Conservation (phyloP, 1,140 invertebrate species). For the Phenacoccus solenopsis region DNA sequence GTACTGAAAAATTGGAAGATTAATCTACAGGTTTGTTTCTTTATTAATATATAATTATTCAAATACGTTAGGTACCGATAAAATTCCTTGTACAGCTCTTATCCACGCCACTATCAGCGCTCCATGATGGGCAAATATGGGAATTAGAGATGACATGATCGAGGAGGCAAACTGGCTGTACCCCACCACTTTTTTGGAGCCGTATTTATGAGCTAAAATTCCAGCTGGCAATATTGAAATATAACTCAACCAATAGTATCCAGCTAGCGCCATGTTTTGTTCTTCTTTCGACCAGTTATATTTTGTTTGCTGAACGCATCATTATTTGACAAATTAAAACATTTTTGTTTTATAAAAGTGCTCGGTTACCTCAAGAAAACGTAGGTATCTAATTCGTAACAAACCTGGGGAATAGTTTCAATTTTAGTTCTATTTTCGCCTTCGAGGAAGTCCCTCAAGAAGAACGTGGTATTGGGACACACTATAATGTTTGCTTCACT, state of each 20-base stretch:
- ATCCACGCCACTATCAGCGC: slow-evolving; percentile 45
- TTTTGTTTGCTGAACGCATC: neutral
- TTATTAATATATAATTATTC: neutral
- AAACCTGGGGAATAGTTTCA: too few relatives aligned
- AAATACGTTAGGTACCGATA: slow-evolving; percentile 41
- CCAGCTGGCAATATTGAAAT: slow-evolving; percentile 47
- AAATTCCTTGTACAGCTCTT: slow-evolving; percentile 59
- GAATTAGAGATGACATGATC: slow-evolving; percentile 54
- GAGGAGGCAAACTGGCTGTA: slow-evolving; percentile 50
- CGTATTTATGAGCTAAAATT: slow-evolving; percentile 52
- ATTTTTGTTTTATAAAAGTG: too few relatives aligned
- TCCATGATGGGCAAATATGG: slow-evolving; percentile 45
- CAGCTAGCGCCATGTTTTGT: neutral
- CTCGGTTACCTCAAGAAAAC: too few relatives aligned
- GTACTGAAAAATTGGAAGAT: neutral
- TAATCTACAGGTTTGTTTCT: too few relatives aligned
- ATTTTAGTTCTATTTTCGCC: too few relatives aligned
- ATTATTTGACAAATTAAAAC: too few relatives aligned
- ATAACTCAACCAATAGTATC: neutral
- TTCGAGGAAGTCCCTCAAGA: neutral
- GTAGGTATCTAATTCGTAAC: too few relatives aligned
- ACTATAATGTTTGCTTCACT: neutral
- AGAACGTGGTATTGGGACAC: neutral
- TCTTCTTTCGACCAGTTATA: neutral
- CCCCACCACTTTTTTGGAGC: slow-evolving; percentile 58